Evolutionary conservation across 2,888 invertebrate species (phyloP), one percentile per base, ranked within the genome.

Genomic region (Harpalus rufipes): DNA sequence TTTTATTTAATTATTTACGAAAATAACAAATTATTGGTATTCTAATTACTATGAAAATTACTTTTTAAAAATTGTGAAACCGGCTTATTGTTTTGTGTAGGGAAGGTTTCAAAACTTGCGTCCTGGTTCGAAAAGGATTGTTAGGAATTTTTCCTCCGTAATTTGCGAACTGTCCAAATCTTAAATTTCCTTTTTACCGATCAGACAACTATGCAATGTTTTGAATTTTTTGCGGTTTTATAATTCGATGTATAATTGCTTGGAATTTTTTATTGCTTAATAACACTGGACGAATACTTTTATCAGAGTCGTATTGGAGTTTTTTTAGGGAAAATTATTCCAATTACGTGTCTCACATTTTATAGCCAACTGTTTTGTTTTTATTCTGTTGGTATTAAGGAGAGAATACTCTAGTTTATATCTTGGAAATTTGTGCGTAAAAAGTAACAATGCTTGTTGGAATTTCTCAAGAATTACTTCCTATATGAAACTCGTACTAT

Each of bases 201-300:
- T 7, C 7, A 56, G n/a, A 56, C n/a, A 78, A 78, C 58, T 58
- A 21, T 58, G 78, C 56, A 58, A 58, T 78, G 32, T 58, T 25
- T 78, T 25, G 78, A 56, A 78, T 78, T 78, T 72, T 78, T 78
- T 78, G 58, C 78, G 32, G 8, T 7, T 14, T 78, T 78, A 78
- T 58, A 39, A 16, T 61, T 61, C 41, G 39, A 16, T 68, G 68
- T 56, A 81, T 81, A 72, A 81, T 81, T 81, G 81, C 59, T 14
- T n/a, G 72, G 81, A 81, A 81, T 81, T 81, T 81, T 81, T 81
- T 81, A 81, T 81, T 68, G 56, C 81, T 81, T 81, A 81, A 81
- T 81, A 81, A 58, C 58, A 32, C 16, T 32, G 14, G 12, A 14
- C 51, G 21, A 12, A 78, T 78, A 58, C 78, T 78, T 58, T 44